Percentiles rank a stretch among this genome's conserved stretches.
phyloP scores from a whole-genome alignment of 2,888 invertebrate species.

The Cephus spinipes region DNA sequence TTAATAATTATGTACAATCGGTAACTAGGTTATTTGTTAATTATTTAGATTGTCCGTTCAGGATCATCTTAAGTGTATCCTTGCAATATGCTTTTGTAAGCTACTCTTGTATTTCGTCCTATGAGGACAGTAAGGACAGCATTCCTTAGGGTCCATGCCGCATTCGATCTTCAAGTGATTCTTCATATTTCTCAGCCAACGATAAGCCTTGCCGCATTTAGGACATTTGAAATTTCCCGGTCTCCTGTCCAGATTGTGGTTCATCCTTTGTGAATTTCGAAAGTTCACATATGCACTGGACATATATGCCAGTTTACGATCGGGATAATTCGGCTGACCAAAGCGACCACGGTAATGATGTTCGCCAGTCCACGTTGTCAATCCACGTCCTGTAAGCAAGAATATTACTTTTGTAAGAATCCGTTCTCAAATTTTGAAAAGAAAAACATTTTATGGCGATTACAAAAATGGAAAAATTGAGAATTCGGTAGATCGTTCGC shows the following conservation, averaged over 20 bases:
- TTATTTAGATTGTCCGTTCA: not conserved
- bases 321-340: not conserved
- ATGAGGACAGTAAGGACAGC: slow-evolving; percentile 69
- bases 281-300: not conserved
- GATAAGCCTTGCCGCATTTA: slow-evolving; percentile 71
- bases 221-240: slow-evolving; percentile 67
- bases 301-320: not conserved
- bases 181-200: slow-evolving; percentile 71
- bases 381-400: slow-evolving; percentile 31
- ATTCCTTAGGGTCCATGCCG: slow-evolving; percentile 70
- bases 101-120: slow-evolving; percentile 70
- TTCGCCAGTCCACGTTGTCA: not conserved
- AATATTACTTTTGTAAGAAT: slow-evolving; percentile 29
- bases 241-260: slow-evolving; percentile 38
- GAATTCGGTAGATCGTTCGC: not conserved
- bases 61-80: slow-evolving; percentile 51
- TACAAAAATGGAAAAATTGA: not conserved
- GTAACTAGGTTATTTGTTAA: not conserved
- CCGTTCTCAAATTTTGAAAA: slow-evolving; percentile 17
- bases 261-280: not conserved
- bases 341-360: not conserved
- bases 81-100: slow-evolving; percentile 67
- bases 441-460: not conserved
- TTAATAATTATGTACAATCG: not conserved
- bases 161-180: slow-evolving; percentile 73